Percentiles rank a stretch among this genome's conserved stretches.
Evolutionary conservation across 2,113 vertebrate genomes (phyloP).

Genomic region (Lipotes vexillifer): DNA sequence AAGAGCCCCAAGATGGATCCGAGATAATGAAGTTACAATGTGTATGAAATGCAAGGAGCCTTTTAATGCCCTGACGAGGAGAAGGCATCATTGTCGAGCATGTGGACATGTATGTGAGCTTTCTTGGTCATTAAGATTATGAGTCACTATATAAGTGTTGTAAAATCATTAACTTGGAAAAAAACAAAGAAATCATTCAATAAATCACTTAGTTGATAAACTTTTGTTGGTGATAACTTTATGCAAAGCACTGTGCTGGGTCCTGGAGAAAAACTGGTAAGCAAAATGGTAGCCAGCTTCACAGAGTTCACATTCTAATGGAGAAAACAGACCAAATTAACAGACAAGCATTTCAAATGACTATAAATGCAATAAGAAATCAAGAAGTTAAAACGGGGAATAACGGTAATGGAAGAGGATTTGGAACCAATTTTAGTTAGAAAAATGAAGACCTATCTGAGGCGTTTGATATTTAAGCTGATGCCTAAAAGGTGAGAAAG

Average conservation of each 20-base stretch:
- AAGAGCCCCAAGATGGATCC: slow-evolving; percentile 95
- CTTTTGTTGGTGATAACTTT: not conserved
- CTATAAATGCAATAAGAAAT: not conserved
- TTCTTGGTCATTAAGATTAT: not conserved
- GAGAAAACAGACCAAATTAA: not conserved
- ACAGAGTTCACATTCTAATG: not conserved
- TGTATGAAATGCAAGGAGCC: slow-evolving; percentile 97
- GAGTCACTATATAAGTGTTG: not conserved
- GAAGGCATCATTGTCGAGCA: slow-evolving; percentile 95
- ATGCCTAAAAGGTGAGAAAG: not conserved
- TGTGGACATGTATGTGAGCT: slow-evolving; percentile 90
- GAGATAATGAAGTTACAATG: slow-evolving; percentile 98
- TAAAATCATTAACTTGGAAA: not conserved
- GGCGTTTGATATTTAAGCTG: not conserved
- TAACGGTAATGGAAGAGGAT: not conserved
- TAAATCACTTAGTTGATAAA: not conserved
- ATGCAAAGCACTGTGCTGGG: not conserved
- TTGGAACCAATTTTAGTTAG: not conserved
- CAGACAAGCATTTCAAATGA: not conserved
- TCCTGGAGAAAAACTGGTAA: not conserved
- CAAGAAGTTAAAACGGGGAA: not conserved
- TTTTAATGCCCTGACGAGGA: slow-evolving; percentile 93
- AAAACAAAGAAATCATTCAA: not conserved
- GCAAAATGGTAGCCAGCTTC: not conserved
- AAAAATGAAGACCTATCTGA: not conserved